Evolutionary conservation across 2,888 invertebrate species (phyloP).

Genomic region (Drosophila fulvimacula): DNA sequence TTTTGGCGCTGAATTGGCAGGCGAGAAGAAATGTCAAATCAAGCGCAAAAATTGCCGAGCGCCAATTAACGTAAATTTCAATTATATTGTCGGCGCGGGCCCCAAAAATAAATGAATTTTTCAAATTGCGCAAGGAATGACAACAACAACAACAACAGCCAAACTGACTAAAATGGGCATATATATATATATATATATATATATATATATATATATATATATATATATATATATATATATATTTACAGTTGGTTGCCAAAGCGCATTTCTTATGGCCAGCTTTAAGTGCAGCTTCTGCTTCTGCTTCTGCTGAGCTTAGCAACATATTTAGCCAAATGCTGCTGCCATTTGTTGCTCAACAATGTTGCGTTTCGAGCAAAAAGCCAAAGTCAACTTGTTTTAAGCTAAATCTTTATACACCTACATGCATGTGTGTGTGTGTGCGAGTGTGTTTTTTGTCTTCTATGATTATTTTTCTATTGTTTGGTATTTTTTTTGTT

Average conservation of each 20-base stretch:
- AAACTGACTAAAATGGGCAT: slow-evolving; percentile 30
- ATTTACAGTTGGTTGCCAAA: slow-evolving; percentile 4
- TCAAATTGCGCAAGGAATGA: slow-evolving; percentile 33
- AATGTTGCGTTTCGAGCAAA: slow-evolving; percentile 1
- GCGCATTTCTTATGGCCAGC: background rate
- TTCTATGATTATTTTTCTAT: slow-evolving; percentile 44
- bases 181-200: background rate
- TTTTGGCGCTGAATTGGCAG: slow-evolving; percentile 42
- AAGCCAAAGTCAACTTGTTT: slow-evolving; percentile 9
- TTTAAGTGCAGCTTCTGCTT: slow-evolving; percentile 6
- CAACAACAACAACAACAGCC: slow-evolving; percentile 6
- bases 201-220: slow-evolving; percentile 2
- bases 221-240: background rate
- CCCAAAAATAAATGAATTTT: slow-evolving; percentile 33
- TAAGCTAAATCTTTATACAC: slow-evolving; percentile 13
- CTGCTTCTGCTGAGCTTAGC: background rate
- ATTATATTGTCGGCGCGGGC: slow-evolving; percentile 23
- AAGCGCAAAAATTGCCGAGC: slow-evolving; percentile 55
- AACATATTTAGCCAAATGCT: background rate
- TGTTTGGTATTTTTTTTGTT: slow-evolving; percentile 9
- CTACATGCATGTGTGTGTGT: background rate
- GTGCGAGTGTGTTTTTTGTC: slow-evolving; percentile 45
- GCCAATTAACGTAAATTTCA: slow-evolving; percentile 62
- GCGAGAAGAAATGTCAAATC: slow-evolving; percentile 39
- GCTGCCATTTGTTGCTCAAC: slow-evolving; percentile 1